phyloP scores from a whole-genome alignment of 2,888 invertebrate genomes.

The Stictocephala bisonia region DNA sequence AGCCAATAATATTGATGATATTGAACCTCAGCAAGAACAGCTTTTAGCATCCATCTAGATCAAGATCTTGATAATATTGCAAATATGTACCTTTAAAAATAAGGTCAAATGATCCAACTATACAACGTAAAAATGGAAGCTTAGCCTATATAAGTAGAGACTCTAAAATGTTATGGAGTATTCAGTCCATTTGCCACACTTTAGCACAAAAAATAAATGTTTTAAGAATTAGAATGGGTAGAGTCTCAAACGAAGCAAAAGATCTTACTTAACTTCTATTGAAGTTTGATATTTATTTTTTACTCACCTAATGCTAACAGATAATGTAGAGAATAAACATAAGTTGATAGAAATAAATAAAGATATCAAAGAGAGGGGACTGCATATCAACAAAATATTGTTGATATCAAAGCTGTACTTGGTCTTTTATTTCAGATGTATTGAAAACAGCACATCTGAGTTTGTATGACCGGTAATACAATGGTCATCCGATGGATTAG shows the following conservation, averaged over 20 bases:
- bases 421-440: neutral
- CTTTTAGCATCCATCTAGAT: neutral
- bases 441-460: slow-evolving; percentile 5
- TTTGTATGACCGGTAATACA: neutral
- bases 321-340: neutral
- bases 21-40: neutral
- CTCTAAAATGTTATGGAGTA: neutral
- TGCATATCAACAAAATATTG: neutral
- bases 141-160: slow-evolving; percentile 19
- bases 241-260: neutral
- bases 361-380: neutral
- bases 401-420: slow-evolving; percentile 49
- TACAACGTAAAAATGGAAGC: neutral
- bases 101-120: neutral
- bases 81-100: neutral
- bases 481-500: slow-evolving; percentile 20
- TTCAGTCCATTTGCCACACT: neutral
- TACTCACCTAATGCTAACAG: neutral
- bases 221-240: slow-evolving; percentile 1
- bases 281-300: slow-evolving; percentile 1
- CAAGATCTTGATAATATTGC: slow-evolving; percentile 1
- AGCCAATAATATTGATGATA: neutral
- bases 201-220: slow-evolving; percentile 3
- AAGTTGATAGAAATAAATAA: neutral
- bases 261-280: neutral